These are phyloP conservation scores for Gallinago media DNA, from an alignment of 2,113 vertebrate genomes.

Conservation along the genomic window DNA sequence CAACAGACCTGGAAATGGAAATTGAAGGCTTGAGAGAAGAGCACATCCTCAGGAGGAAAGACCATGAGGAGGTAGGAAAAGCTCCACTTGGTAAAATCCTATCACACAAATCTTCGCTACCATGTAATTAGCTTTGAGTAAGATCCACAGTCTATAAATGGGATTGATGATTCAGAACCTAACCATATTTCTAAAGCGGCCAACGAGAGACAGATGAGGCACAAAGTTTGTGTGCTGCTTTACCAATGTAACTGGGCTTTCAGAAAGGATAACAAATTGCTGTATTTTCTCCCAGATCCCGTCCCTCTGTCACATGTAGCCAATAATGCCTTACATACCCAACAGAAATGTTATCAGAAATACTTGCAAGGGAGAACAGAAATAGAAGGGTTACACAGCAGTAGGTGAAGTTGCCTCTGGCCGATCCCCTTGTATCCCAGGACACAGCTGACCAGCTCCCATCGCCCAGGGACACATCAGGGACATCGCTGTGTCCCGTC, in stretches of 20 bases:
- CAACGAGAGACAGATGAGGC: background rate
- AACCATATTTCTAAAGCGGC: background rate
- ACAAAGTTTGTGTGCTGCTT: background rate
- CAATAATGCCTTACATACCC: background rate
- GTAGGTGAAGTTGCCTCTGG: background rate
- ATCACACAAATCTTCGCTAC: background rate
- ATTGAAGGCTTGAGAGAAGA: conserved; percentile 82
- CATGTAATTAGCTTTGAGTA: conserved; percentile 22
- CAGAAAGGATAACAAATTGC: background rate
- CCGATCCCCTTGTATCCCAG: background rate
- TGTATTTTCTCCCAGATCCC: background rate
- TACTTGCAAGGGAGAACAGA: background rate
- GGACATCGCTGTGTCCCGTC: background rate
- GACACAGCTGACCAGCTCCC: background rate
- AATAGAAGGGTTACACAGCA: background rate
- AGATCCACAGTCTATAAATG: conserved; percentile 33
- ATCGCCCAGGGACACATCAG: background rate
- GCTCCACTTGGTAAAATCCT: conserved; percentile 26
- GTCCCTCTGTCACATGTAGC: background rate
- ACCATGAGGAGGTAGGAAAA: conserved; percentile 78
- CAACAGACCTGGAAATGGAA: conserved; percentile 83
- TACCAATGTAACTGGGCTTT: background rate
- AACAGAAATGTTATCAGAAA: background rate
- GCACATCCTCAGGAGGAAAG: conserved; percentile 82
- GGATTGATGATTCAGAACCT: conserved; percentile 44